phyloP scores from a whole-genome alignment of 2,113 vertebrate genomes.

The Sigmodon hispidus region DNA sequence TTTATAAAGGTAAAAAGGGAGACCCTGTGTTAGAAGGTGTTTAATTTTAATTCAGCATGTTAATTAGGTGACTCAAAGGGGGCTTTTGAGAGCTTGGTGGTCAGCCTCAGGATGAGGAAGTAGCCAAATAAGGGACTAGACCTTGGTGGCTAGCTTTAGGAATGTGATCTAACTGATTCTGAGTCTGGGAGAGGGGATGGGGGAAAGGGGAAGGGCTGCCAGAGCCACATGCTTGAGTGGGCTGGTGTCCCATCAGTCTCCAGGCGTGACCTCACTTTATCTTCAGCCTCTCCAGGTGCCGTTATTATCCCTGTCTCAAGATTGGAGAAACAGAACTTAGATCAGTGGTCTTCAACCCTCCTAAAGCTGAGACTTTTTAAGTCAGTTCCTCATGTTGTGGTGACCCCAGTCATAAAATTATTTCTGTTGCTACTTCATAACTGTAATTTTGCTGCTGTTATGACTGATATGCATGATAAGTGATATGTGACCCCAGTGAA shows the following conservation, averaged over 20 bases:
- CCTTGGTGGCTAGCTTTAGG: background rate
- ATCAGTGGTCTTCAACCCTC: background rate
- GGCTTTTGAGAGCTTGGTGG: background rate
- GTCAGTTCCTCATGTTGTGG: background rate
- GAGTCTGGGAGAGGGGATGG: background rate
- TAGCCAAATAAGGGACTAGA: background rate
- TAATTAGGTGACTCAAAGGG: background rate
- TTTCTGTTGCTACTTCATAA: background rate
- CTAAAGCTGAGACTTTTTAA: background rate
- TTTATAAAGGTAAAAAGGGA: background rate
- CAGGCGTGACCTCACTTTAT: background rate
- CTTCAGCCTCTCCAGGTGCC: too few relatives aligned
- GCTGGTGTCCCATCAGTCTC: background rate
- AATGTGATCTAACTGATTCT: background rate
- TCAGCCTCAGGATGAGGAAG: background rate
- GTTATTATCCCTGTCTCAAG: background rate
- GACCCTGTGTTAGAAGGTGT: background rate
- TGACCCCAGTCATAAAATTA: background rate
- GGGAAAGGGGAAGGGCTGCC: background rate
- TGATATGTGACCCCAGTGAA: background rate
- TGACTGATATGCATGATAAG: too few relatives aligned
- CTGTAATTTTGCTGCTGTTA: background rate
- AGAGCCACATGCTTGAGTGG: background rate
- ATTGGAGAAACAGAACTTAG: background rate
- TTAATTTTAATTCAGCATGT: background rate